These are phyloP conservation scores for Cephus sareptanus DNA, from an alignment of 2,888 invertebrate genomes.

Conservation along the genomic window DNA sequence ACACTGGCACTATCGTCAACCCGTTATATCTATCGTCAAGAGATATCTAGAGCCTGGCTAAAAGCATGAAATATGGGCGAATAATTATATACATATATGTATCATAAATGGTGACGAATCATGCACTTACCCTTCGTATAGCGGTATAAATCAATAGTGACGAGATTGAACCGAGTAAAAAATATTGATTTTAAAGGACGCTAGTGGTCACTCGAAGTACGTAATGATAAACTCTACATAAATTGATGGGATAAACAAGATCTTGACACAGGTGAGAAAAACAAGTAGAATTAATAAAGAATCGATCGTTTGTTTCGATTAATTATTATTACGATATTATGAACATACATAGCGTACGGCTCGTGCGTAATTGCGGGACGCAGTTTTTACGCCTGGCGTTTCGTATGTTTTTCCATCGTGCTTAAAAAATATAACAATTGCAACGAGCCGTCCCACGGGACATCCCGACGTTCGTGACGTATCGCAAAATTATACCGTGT, in stretches of 20 bases:
- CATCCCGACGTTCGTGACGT: slow-evolving; percentile 9
- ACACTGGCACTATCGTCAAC: slow-evolving; percentile 50
- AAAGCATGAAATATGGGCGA: slow-evolving; percentile 46
- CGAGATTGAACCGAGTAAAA: neutral
- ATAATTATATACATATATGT: neutral
- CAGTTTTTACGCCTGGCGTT: neutral
- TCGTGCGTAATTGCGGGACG: slow-evolving; percentile 7
- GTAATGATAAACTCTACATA: too few species aligned
- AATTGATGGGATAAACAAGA: neutral
- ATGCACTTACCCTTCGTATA: slow-evolving; percentile 15
- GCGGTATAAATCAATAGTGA: slow-evolving; percentile 29
- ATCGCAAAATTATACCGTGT: slow-evolving; percentile 22
- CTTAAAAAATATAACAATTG: neutral
- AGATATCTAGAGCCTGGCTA: slow-evolving; percentile 39
- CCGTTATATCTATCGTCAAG: slow-evolving; percentile 37
- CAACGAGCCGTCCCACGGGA: slow-evolving; percentile 10
- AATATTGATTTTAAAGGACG: neutral
- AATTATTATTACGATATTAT: slow-evolving; percentile 40
- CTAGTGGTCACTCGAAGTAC: neutral
- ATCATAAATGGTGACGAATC: slow-evolving; percentile 46
- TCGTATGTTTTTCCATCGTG: neutral
- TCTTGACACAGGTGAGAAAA: slow-evolving; percentile 7
- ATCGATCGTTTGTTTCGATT: slow-evolving; percentile 31
- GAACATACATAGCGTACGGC: slow-evolving; percentile 26
- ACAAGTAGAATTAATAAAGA: slow-evolving; percentile 42